Evolutionary conservation across 2,888 invertebrate species (phyloP).

Genomic region (Dinocampus coccinellae): DNA sequence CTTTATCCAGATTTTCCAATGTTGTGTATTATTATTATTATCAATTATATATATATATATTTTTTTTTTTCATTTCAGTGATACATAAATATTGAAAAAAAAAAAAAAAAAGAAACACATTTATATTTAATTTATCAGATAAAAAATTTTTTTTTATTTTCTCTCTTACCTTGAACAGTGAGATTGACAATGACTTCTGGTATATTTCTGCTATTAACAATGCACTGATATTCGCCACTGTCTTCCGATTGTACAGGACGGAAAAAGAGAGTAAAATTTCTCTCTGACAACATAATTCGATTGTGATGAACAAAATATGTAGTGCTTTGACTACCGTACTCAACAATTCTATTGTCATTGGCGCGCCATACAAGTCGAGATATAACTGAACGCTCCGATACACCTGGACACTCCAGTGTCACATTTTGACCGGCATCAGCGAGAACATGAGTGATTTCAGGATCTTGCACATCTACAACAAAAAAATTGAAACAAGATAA

Average conservation of each 20-base stretch:
- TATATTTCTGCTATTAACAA: slow-evolving; percentile 78
- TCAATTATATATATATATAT: too few relatives aligned
- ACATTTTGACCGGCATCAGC: slow-evolving; percentile 78
- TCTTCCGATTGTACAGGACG: slow-evolving; percentile 76
- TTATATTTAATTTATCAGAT: too few relatives aligned
- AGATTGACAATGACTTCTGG: slow-evolving; percentile 77
- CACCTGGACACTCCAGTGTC: slow-evolving; percentile 77
- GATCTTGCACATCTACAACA: slow-evolving; percentile 75
- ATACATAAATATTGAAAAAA: too few relatives aligned
- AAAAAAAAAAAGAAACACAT: too few relatives aligned
- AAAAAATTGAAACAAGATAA: slow-evolving; percentile 38
- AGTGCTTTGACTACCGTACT: slow-evolving; percentile 71
- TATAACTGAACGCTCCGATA: slow-evolving; percentile 77
- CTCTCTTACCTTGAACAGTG: slow-evolving; percentile 76
- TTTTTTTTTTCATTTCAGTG: too few relatives aligned
- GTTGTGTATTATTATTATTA: not conserved
- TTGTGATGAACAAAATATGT: slow-evolving; percentile 72
- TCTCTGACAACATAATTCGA: slow-evolving; percentile 74
- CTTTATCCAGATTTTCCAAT: not conserved
- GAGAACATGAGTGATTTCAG: slow-evolving; percentile 73
- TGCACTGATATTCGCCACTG: slow-evolving; percentile 77
- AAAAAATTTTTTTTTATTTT: not conserved
- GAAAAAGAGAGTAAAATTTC: slow-evolving; percentile 76
- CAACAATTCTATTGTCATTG: slow-evolving; percentile 70
- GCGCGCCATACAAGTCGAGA: slow-evolving; percentile 76